Evolutionary conservation across 2,797 vertebrate genomes (phyloP).

Genomic region (Danio kyathit): DNA sequence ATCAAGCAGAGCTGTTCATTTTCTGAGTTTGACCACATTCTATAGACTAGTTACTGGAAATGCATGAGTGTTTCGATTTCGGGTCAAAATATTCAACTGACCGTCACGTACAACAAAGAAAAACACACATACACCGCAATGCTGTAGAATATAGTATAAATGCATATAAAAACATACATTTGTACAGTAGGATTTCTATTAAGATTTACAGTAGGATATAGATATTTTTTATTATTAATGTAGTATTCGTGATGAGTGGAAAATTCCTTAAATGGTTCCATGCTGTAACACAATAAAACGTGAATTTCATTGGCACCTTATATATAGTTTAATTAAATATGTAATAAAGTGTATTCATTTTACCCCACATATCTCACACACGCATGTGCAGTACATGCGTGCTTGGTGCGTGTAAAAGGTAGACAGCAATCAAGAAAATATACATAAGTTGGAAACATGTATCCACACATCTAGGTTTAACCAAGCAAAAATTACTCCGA

Average conservation of each 20-base stretch:
- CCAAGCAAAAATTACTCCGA: not conserved
- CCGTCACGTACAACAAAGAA: constrained; percentile 53
- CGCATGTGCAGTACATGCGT: constrained; percentile 70
- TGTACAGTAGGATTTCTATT: constrained; percentile 48
- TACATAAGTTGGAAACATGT: constrained; percentile 52
- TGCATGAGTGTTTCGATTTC: not conserved
- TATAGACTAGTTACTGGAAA: constrained; percentile 25
- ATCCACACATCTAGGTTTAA: constrained; percentile 45
- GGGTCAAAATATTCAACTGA: constrained; percentile 40
- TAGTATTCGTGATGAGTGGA: not conserved
- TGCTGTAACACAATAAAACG: constrained; percentile 4
- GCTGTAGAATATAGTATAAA: constrained; percentile 55
- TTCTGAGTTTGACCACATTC: not conserved
- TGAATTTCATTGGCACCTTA: constrained; percentile 24
- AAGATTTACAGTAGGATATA: constrained; percentile 11
- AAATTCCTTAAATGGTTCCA: not conserved
- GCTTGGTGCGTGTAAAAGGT: constrained; percentile 56
- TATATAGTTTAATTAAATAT: constrained; percentile 46
- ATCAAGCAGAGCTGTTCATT: not conserved
- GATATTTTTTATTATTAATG: not conserved
- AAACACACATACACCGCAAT: constrained; percentile 58
- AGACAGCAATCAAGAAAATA: constrained; percentile 38
- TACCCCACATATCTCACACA: constrained; percentile 50
- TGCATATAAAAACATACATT: constrained; percentile 60
- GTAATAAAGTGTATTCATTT: constrained; percentile 5